Base-by-base conservation (phyloP, 2,888 invertebrate species). In the Conomelus anceps region DNA sequence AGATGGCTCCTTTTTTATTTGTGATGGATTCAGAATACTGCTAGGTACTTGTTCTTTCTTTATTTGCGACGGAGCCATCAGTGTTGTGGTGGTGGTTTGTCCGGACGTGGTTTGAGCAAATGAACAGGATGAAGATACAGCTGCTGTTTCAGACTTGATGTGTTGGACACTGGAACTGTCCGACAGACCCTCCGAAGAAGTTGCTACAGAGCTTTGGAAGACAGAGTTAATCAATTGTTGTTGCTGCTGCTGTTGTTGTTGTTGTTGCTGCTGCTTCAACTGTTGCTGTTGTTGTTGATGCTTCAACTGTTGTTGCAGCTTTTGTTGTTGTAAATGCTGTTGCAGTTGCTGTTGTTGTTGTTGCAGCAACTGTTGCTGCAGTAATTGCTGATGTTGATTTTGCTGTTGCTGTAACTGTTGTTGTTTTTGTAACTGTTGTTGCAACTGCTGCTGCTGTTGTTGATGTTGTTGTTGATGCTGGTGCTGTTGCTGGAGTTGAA, bases 221-320 rank as follows among this genome's bases (percentile, higher is more conserved):
- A 7, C 91, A 91, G 3, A 91, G 89, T 13, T 91, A 89, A 85
- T 91, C 91, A 87, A 91, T 91, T 13, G 91, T 89, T 23, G 90
- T 88, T 88, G 91, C 89, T n/a, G 88, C 93, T 0, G 94, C 94
- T 6, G 94, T 94, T 6, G 94, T 93, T 91, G 93, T 93, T 91
- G 94, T 94, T 17, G 94, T 93, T 22, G 89, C 24, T 88, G 91
- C 87, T 26, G 90, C 90, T 84, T 90, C 22, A 88, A 88, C 88
- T 85, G 89, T 20, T 24, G 89, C 63, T 87, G 88, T 34, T 88
- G 90, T 29, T 87, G 29, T 84, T 88, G 88, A 92, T 11, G 94
- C 93, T 3, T 90, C 88, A 88, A 90, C 23, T 90, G 91, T 84
- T 90, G 94, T 93, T 22, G 94, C 92, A 88, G 94, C 92, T 85